Evolutionary conservation across 2,113 vertebrate genomes (phyloP).

Genomic region (Psophia crepitans): DNA sequence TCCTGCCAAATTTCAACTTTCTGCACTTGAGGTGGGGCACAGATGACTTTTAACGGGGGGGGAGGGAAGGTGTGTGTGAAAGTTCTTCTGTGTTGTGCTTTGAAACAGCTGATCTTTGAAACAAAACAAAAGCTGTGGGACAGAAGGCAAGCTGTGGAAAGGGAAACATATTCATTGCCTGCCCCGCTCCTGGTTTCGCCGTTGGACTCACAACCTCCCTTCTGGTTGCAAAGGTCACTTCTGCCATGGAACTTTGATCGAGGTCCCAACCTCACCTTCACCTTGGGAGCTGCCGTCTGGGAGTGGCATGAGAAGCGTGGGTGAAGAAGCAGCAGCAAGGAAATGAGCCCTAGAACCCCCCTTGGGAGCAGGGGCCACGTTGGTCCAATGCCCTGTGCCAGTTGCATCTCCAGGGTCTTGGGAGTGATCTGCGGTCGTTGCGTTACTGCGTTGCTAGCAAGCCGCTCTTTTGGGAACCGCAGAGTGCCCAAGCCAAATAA

Average conservation of each 20-base stretch:
- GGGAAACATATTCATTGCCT: not conserved
- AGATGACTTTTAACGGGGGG: not conserved
- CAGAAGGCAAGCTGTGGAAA: not conserved
- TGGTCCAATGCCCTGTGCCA: not conserved
- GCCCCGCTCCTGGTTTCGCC: not conserved
- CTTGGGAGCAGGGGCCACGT: not conserved
- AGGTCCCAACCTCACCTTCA: not conserved
- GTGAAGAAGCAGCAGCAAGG: not conserved
- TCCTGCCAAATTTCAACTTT: not conserved
- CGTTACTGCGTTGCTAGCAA: not conserved
- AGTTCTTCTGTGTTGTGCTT: not conserved
- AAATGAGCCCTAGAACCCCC: not conserved
- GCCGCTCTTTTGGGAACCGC: not conserved
- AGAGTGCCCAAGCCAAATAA: not conserved
- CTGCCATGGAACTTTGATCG: accelerated
- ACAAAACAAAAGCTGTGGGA: not conserved
- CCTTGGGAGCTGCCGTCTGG: not conserved
- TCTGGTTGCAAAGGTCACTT: not conserved
- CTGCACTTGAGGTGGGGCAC: not conserved
- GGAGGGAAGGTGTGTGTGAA: no score
- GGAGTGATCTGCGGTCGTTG: accelerated
- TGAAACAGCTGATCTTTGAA: not conserved
- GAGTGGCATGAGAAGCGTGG: not conserved
- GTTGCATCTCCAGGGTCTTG: not conserved
- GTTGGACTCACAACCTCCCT: not conserved